Conservation (phyloP, 2,888 invertebrate species). For the Syrphus vitripennis region DNA sequence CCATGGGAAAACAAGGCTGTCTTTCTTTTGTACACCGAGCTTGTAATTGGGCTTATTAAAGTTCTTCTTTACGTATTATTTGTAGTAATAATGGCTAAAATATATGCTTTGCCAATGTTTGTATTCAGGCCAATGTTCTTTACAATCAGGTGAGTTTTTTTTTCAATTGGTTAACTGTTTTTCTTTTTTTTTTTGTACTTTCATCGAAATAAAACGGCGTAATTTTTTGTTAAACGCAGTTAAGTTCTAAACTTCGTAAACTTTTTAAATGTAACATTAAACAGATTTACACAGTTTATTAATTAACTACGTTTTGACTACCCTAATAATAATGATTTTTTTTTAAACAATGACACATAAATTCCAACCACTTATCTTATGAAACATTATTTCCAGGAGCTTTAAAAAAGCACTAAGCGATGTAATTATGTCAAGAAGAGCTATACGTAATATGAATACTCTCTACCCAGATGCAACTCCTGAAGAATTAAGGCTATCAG, state of each 20-base stretch:
- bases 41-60: slow-evolving; percentile 94
- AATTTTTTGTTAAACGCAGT: no score
- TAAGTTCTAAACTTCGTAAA: no score
- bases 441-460: slow-evolving; percentile 99
- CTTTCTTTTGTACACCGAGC: slow-evolving; percentile 96
- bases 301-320: no score
- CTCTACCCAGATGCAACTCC: slow-evolving; percentile 97
- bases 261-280: no score
- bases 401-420: slow-evolving; percentile 99
- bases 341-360: background rate
- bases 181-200: background rate
- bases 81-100: slow-evolving; percentile 97
- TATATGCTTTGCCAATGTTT: slow-evolving; percentile 98
- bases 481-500: slow-evolving; percentile 94
- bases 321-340: no score
- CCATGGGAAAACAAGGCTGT: slow-evolving; percentile 99
- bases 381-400: slow-evolving; percentile 83
- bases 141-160: slow-evolving; percentile 88
- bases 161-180: background rate
- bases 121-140: slow-evolving; percentile 99
- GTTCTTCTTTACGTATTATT: slow-evolving; percentile 95
- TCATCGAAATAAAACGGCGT: no score
- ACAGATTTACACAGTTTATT: no score
- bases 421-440: slow-evolving; percentile 96
- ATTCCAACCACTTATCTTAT: background rate